A percentile compares a stretch with the other conserved stretches of the same genome.
These are phyloP conservation scores for Panurus biarmicus DNA, from an alignment of 2,113 vertebrate genomes.

Conservation along the genomic window DNA sequence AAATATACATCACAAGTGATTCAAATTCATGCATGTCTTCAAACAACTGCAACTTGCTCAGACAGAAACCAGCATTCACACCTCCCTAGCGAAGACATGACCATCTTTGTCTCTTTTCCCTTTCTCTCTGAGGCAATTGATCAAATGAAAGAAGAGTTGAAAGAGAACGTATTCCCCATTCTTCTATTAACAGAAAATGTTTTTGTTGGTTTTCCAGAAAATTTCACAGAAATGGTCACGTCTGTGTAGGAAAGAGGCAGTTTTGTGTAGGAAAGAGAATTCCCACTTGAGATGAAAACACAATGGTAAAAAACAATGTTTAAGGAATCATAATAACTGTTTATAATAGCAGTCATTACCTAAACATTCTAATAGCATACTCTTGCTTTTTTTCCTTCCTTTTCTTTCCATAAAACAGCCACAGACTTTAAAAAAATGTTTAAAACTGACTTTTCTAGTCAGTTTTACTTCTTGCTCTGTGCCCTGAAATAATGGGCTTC, in stretches of 20 bases:
- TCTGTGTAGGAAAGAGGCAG: neutral
- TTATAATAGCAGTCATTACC: neutral
- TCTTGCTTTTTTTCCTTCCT: neutral
- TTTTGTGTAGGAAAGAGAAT: neutral
- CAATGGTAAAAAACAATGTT: neutral
- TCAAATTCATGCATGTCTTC: neutral
- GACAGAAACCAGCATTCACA: neutral
- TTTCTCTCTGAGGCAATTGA: neutral
- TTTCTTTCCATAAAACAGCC: neutral
- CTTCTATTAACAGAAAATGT: neutral
- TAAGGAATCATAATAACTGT: neutral
- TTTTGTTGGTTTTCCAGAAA: neutral
- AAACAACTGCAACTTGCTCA: neutral
- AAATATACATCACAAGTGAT: slow-evolving; percentile 40
- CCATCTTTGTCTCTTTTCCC: neutral
- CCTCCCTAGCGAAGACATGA: neutral
- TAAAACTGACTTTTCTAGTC: neutral
- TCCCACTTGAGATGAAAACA: neutral
- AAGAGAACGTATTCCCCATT: neutral
- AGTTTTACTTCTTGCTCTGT: neutral
- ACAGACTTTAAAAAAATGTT: neutral
- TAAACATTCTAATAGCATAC: neutral
- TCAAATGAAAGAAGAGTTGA: neutral
- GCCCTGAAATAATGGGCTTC: neutral
- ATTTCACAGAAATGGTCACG: neutral